Conservation (phyloP, 2,797 vertebrate species). For the Xenops minutus region DNA sequence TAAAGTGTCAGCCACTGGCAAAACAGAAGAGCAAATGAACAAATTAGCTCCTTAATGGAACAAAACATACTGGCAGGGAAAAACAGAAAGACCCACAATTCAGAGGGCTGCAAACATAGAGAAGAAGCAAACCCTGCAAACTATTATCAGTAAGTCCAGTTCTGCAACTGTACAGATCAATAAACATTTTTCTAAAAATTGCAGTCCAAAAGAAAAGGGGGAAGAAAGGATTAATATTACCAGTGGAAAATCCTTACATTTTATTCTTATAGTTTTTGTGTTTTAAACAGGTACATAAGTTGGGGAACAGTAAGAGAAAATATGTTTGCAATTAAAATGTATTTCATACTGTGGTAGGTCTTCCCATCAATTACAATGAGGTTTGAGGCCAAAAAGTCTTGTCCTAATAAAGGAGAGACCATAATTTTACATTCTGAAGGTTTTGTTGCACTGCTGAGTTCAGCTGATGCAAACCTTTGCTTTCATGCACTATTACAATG, state of each 20-base stretch:
- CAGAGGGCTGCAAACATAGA: not conserved
- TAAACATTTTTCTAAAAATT: not conserved
- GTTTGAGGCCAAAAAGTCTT: not conserved
- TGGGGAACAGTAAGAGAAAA: not conserved
- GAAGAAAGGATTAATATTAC: not conserved
- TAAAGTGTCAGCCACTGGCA: not conserved
- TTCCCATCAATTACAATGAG: not conserved
- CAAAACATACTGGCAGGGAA: not conserved
- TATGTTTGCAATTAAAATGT: not conserved
- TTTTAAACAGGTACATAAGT: not conserved
- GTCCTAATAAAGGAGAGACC: not conserved
- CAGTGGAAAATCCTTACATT: not conserved
- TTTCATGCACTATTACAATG: not conserved
- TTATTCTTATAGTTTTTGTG: not conserved
- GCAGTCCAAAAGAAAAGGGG: rapidly evolving
- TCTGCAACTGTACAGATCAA: not conserved
- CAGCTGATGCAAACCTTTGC: not conserved
- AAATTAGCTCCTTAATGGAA: not conserved
- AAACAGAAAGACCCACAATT: not conserved
- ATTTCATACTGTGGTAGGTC: not conserved
- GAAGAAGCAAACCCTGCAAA: not conserved
- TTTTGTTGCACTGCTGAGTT: not conserved
- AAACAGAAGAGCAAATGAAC: not conserved
- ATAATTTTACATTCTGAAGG: not conserved
- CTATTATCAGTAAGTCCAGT: not conserved